Evolutionary conservation across 2,797 vertebrate genomes (phyloP).

Genomic region (Fringilla coelebs): DNA sequence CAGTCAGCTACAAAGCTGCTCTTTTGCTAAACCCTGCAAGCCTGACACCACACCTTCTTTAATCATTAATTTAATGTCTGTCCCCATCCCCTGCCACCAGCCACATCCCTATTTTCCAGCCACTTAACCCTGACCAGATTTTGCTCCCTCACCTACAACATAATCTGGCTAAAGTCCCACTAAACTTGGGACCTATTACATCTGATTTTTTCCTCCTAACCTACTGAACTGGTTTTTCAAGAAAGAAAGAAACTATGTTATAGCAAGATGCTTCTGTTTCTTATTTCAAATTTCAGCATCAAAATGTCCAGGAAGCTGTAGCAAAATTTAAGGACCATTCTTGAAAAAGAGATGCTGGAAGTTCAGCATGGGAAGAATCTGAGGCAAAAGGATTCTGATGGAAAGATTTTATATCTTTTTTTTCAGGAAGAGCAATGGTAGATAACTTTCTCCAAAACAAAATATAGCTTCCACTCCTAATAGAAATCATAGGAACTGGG

Average conservation of each 20-base stretch:
- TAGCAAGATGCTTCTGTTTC: background rate
- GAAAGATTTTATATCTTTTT: background rate
- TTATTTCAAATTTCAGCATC: background rate
- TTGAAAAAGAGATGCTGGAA: background rate
- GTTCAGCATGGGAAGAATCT: background rate
- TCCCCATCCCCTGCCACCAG: background rate
- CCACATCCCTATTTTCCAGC: rapidly evolving
- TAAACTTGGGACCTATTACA: background rate
- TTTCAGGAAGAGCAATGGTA: background rate
- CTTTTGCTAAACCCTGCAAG: background rate
- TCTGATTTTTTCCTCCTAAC: background rate
- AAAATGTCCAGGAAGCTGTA: background rate
- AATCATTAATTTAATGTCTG: background rate
- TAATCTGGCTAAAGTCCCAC: background rate
- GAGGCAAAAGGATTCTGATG: background rate
- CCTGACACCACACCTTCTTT: background rate
- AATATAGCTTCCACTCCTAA: background rate
- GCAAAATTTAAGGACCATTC: background rate
- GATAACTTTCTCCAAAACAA: background rate
- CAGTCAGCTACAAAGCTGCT: background rate
- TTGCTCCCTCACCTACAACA: background rate
- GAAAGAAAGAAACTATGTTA: background rate
- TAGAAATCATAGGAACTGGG: background rate
- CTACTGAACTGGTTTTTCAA: background rate
- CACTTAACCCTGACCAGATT: background rate